A percentile compares a stretch with the other conserved stretches of the same genome.
Evolutionary conservation across 1,140 invertebrate genomes (phyloP).

Genomic region (Philaenus spumarius): DNA sequence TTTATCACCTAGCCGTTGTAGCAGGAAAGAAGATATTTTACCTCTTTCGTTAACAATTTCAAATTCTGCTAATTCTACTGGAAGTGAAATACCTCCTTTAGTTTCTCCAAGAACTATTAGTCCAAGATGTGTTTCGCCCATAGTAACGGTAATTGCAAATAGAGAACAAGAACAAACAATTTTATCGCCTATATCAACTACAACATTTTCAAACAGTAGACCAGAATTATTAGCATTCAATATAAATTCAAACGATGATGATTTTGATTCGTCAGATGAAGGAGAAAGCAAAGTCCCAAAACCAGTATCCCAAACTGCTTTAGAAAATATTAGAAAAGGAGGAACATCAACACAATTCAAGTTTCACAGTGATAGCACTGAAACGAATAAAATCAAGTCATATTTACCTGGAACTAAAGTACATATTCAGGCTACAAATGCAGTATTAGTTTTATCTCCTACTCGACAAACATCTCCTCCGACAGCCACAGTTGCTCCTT

Average conservation of each 20-base stretch:
- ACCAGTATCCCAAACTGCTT: constrained; percentile 48
- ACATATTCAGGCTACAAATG: constrained; percentile 22
- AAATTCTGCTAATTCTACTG: too few relatives aligned
- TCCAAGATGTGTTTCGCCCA: background rate
- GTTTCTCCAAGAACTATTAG: background rate
- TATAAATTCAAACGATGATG: constrained; percentile 5
- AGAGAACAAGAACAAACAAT: background rate
- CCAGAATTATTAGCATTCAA: background rate
- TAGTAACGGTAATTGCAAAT: background rate
- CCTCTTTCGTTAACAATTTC: too few relatives aligned
- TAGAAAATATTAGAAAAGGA: constrained; percentile 61
- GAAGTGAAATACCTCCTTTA: background rate
- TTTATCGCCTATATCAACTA: background rate
- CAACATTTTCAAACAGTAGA: background rate
- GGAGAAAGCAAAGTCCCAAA: constrained; percentile 26
- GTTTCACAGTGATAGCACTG: constrained; percentile 40
- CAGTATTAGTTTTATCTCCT: constrained; percentile 13
- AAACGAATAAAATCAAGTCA: constrained; percentile 34
- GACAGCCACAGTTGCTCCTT: constrained; percentile 12
- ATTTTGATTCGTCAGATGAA: background rate
- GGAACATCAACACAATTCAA: constrained; percentile 53
- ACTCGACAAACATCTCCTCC: background rate
- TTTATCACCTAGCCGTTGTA: too few relatives aligned
- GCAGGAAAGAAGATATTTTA: too few relatives aligned
- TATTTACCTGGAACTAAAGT: constrained; percentile 44